phyloP scores from a whole-genome alignment of 2,888 invertebrate genomes.

The Lepetodrilus schrolli region DNA sequence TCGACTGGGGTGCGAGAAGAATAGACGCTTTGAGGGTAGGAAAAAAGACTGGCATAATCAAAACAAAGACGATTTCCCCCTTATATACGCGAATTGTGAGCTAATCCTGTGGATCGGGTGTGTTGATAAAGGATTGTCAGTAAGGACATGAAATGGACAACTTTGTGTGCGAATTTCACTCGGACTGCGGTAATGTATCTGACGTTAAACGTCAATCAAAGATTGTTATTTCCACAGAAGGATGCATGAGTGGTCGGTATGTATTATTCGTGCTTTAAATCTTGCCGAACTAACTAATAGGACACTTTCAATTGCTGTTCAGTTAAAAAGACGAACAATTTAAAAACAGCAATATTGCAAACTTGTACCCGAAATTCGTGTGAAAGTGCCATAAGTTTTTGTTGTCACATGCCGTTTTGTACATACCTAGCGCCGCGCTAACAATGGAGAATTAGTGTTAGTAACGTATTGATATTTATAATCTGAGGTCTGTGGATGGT shows the following conservation, averaged over 20 bases:
- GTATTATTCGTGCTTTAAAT: constrained; percentile 32
- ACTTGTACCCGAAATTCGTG: not conserved
- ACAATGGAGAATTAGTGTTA: not conserved
- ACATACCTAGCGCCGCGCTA: constrained; percentile 2
- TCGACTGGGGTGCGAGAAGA: constrained; percentile 12
- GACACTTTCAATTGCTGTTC: constrained; percentile 21
- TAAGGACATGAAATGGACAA: constrained; percentile 8
- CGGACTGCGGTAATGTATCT: constrained; percentile 23
- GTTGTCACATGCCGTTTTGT: constrained; percentile 25
- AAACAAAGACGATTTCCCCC: constrained; percentile 9
- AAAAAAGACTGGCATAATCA: constrained; percentile 13
- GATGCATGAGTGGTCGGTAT: constrained; percentile 10
- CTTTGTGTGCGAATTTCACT: constrained; percentile 1
- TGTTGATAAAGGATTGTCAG: not conserved
- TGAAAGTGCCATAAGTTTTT: constrained; percentile 25
- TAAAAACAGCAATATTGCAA: constrained; percentile 1
- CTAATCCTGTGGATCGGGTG: not conserved
- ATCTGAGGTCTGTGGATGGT: not conserved
- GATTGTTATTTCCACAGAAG: constrained; percentile 6
- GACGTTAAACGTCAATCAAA: constrained; percentile 21
- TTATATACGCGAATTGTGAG: not conserved
- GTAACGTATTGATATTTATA: constrained; percentile 13
- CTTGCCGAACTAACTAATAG: constrained; percentile 23
- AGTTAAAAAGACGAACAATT: not conserved
- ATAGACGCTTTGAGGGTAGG: constrained; percentile 2